Base-by-base conservation (phyloP, 2,113 vertebrate species). In the Sterrhoptilus dennistouni region DNA sequence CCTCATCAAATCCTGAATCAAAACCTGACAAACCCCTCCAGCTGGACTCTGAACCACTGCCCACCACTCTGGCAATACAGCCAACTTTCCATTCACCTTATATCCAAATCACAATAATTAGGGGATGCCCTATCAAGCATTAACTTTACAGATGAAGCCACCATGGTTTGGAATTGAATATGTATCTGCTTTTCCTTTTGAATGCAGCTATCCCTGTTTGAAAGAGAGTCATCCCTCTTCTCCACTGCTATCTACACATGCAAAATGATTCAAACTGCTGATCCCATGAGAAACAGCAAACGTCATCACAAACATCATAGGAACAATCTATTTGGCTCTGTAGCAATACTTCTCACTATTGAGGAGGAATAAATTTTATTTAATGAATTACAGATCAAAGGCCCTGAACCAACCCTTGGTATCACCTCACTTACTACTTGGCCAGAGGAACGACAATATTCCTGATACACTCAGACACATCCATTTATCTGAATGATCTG, bases 371-470 rank as follows among this genome's bases (percentile, higher is more conserved):
- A 86, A 50, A 94, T 86, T 42, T 57, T 92, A 70, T 86, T 71
- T 86, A 90, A 91, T 68, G 74, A 63, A 63, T 86, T 90, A 83
- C 28, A 86, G 90, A 91, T 83, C 90, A 96, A 90, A 92, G 85
- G 38, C 27, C 54, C 44, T 66, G 66, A 92, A 75, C 57, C 4
- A 11, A 59, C n/a, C 56, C 38, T 90, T 63, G 42, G 19, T 90
- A 56, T 88, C 68, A 70, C 14, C 71, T 86, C 68, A 15, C 45
- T 59, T 94, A 86, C 14, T 89, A 72, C 53, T 94, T 83, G 90
- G 66, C 47, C 0, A 1, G 76, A 86, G 33, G 44, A 80, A 93
- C 93, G 75, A 56, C 45, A 83, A 49, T 86, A 81, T 52, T 83
- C 44, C 71, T 86, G n/a, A 66, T 68, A 78, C 17, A n/a, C 35